These are phyloP conservation scores for Dermochelys coriacea DNA, from an alignment of 2,797 vertebrate species.

Conservation along the genomic window DNA sequence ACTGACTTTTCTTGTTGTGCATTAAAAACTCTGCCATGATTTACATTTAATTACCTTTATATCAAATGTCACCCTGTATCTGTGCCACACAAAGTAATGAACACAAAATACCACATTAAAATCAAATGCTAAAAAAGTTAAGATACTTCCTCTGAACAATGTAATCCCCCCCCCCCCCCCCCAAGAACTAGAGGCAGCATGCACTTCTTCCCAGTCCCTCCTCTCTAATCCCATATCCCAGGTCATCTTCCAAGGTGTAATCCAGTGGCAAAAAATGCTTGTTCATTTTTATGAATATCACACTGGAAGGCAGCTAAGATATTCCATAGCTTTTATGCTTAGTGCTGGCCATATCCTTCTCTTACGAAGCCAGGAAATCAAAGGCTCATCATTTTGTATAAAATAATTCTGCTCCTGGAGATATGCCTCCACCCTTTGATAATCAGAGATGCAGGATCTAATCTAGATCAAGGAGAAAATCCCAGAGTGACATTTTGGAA, in stretches of 20 bases:
- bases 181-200: neutral
- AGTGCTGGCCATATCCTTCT: fast-evolving
- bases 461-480: fast-evolving
- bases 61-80: no score
- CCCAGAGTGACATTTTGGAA: fast-evolving
- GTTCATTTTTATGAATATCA: no score
- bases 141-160: no score
- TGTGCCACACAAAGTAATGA: neutral
- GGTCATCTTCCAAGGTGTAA: neutral
- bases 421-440: fast-evolving
- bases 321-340: fast-evolving
- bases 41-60: neutral
- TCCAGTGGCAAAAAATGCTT: fast-evolving
- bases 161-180: no score
- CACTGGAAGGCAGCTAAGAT: fast-evolving
- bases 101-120: neutral
- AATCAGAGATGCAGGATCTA: fast-evolving
- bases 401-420: fast-evolving
- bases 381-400: fast-evolving
- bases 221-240: neutral
- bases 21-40: neutral
- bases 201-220: neutral
- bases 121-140: neutral
- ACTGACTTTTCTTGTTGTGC: neutral
- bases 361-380: fast-evolving